Evolutionary conservation across 1,140 invertebrate genomes (phyloP).

Genomic region (Heliconius nattereri): DNA sequence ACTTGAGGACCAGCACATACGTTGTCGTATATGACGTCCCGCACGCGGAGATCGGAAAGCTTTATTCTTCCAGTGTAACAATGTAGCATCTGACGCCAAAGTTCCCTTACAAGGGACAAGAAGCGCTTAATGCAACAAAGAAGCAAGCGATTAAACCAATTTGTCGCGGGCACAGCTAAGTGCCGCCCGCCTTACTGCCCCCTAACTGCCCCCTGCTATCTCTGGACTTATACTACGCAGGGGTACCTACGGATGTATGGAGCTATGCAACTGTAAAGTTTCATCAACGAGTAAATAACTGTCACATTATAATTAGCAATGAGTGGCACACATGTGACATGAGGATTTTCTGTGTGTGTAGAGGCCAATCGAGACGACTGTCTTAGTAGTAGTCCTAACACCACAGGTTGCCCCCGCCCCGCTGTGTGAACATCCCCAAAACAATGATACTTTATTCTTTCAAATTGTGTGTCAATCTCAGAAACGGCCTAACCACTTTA

Average conservation of each 20-base stretch:
- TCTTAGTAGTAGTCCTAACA: no score
- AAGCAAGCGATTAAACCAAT: constrained; percentile 31
- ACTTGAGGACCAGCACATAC: background rate
- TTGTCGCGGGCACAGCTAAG: constrained; percentile 22
- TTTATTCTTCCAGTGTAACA: background rate
- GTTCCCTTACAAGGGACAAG: constrained; percentile 10
- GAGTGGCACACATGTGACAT: background rate
- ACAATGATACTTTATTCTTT: no score
- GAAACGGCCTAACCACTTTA: no score
- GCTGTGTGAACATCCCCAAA: no score
- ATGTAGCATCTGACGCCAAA: background rate
- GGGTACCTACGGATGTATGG: no score
- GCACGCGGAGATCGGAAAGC: background rate
- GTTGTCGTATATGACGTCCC: background rate
- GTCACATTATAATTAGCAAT: background rate
- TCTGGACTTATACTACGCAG: background rate
- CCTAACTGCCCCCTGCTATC: background rate
- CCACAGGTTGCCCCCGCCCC: no score
- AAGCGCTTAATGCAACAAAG: constrained; percentile 29
- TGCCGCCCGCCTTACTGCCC: background rate
- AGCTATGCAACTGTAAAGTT: no score
- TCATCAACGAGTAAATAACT: no score
- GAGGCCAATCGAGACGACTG: no score
- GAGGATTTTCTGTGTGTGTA: no score
- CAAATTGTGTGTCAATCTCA: no score